Evolutionary conservation across 2,113 vertebrate species (phyloP).

Genomic region (Spheniscus mendiculus): DNA sequence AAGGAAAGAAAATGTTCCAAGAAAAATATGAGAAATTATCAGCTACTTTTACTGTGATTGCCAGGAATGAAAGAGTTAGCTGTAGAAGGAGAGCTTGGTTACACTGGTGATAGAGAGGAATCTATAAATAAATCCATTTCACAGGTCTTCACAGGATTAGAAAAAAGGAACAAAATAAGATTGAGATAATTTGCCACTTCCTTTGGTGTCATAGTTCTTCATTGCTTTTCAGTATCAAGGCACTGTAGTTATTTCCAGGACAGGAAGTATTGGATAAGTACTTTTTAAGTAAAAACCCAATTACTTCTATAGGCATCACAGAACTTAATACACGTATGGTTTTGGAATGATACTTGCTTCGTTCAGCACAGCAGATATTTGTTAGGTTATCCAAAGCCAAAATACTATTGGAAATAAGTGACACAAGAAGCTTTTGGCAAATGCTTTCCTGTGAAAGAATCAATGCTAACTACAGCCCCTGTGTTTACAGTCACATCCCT

Average conservation of each 20-base stretch:
- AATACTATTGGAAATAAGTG: not conserved
- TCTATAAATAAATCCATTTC: constrained; percentile 44
- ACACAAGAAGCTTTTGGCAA: not conserved
- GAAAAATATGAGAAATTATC: not conserved
- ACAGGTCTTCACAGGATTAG: not conserved
- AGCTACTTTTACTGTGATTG: not conserved
- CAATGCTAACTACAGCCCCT: not conserved
- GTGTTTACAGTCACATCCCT: not conserved
- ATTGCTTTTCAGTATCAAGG: not conserved
- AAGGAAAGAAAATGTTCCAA: not conserved
- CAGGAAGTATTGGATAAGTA: not conserved
- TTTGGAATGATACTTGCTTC: not conserved
- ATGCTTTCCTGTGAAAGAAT: not conserved
- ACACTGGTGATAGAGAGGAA: not conserved
- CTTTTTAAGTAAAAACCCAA: not conserved
- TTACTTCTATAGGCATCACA: not conserved
- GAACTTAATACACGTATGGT: not conserved
- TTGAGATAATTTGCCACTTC: not conserved
- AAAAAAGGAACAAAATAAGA: not conserved
- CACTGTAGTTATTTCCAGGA: not conserved
- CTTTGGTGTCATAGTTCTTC: not conserved
- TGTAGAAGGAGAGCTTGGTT: not conserved
- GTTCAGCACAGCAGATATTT: not conserved
- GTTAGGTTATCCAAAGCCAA: not conserved
- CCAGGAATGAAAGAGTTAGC: not conserved